Conservation (phyloP, 2,888 invertebrate genomes). For the Oligia fasciuncula region DNA sequence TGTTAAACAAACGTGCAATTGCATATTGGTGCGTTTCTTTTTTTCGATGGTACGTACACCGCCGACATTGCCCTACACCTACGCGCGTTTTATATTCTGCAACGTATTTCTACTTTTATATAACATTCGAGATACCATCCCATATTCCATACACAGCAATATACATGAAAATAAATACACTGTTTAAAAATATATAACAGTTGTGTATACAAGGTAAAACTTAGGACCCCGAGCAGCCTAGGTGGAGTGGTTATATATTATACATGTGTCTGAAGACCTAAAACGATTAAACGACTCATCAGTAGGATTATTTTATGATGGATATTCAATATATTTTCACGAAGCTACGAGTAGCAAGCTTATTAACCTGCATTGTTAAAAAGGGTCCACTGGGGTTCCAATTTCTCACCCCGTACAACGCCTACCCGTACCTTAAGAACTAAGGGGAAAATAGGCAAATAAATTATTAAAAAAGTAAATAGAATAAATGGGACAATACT, state of each 20-base stretch:
- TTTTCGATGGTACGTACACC: conserved; percentile 1
- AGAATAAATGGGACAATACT: background rate
- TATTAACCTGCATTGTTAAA: background rate
- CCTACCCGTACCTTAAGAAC: background rate
- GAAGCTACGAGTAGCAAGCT: background rate
- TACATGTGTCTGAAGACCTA: background rate
- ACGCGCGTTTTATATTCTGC: conserved; percentile 12
- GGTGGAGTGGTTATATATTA: background rate
- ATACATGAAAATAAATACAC: conserved; percentile 1
- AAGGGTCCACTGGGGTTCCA: conserved; percentile 1
- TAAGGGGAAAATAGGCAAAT: background rate
- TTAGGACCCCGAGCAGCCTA: background rate
- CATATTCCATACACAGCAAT: conserved; percentile 32
- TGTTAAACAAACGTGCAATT: conserved; percentile 21
- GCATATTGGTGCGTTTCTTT: background rate
- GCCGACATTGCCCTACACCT: conserved; percentile 22
- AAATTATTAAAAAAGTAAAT: background rate
- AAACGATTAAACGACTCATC: background rate
- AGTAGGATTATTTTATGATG: background rate
- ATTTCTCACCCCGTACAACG: conserved; percentile 18
- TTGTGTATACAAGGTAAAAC: conserved; percentile 14
- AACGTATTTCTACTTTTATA: conserved; percentile 18
- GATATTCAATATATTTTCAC: background rate
- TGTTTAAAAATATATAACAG: background rate
- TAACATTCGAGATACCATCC: conserved; percentile 37